Conservation (phyloP, 1,140 invertebrate species). For the Pachypeltis micranthus region DNA sequence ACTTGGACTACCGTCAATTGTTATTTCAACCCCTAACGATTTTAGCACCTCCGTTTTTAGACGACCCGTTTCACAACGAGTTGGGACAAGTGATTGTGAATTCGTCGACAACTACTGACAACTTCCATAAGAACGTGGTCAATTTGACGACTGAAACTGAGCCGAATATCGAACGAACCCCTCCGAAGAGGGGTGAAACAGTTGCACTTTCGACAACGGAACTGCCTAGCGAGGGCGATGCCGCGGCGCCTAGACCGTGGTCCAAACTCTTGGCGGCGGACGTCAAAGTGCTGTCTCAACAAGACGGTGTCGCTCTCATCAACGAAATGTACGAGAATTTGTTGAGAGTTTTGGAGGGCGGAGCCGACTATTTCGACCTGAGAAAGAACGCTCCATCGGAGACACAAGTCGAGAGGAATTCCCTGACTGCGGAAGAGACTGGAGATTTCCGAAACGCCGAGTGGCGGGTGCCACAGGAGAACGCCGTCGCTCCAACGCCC, state of each 20-base stretch:
- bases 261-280: background rate
- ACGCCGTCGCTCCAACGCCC: background rate
- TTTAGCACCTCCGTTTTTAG: background rate
- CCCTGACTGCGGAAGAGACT: background rate
- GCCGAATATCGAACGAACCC: background rate
- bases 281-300: background rate
- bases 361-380: background rate
- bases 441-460: background rate
- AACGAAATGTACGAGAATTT: constrained; percentile 4
- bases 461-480: background rate
- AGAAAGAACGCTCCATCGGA: background rate
- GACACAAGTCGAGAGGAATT: background rate
- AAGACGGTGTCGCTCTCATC: background rate
- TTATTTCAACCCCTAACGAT: background rate
- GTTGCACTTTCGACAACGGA: background rate
- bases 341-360: background rate
- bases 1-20: background rate
- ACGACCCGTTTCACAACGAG: background rate
- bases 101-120: background rate
- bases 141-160: background rate
- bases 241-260: background rate
- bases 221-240: no score
- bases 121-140: background rate
- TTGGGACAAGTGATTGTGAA: background rate
- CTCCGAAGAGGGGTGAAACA: background rate